These are phyloP conservation scores for Drosophila burlai DNA, from an alignment of 1,140 invertebrate species.

Conservation along the genomic window DNA sequence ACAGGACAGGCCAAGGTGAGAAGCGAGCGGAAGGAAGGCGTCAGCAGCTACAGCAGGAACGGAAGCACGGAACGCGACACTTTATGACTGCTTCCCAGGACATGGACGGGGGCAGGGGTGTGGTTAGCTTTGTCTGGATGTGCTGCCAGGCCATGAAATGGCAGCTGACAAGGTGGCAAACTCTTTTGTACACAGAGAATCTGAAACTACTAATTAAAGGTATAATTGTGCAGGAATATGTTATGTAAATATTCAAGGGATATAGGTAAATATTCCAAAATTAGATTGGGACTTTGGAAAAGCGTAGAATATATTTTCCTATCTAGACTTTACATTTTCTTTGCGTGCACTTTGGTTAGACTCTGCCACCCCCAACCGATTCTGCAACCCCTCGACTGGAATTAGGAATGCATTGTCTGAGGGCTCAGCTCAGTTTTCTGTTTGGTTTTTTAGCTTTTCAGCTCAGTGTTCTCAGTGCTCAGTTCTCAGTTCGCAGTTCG, in stretches of 20 bases:
- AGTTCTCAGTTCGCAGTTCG: neutral
- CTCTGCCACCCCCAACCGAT: neutral
- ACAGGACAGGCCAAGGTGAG: constrained; percentile 36
- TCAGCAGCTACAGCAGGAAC: constrained; percentile 29
- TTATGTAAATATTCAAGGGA: neutral
- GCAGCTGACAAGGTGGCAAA: constrained; percentile 14
- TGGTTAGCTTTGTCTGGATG: constrained; percentile 32
- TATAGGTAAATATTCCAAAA: neutral
- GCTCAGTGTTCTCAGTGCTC: constrained; percentile 18
- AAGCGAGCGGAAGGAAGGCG: neutral
- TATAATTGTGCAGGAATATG: neutral
- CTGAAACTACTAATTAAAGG: too few species aligned
- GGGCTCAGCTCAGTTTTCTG: constrained; percentile 45
- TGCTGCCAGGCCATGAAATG: constrained; percentile 32
- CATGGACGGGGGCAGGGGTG: constrained; percentile 16
- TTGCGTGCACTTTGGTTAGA: neutral
- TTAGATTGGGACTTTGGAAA: neutral
- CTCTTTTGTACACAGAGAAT: constrained; percentile 13
- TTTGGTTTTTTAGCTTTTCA: constrained; percentile 41
- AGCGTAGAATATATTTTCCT: too few species aligned
- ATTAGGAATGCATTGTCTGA: constrained; percentile 77
- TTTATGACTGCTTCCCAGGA: constrained; percentile 65
- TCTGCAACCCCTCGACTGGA: constrained; percentile 36
- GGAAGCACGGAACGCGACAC: constrained; percentile 67
- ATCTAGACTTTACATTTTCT: neutral